Conservation (phyloP, 37 sponge, comb jelly and placozoan species). For the Agelas oroides region DNA sequence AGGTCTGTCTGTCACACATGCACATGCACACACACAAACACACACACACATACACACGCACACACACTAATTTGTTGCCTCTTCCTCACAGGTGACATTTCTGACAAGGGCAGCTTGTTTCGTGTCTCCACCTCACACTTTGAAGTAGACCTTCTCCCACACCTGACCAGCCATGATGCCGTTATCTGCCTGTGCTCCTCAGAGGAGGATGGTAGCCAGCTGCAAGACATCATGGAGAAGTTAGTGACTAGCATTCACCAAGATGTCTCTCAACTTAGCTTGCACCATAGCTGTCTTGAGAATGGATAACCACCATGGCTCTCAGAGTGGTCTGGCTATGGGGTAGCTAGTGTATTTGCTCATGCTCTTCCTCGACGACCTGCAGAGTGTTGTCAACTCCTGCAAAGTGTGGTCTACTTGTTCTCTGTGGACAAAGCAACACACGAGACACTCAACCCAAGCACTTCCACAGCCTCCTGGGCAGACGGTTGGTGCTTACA, state of each 20-base stretch:
- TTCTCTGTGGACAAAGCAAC: not conserved
- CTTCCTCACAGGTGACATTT: slow-evolving; percentile 35
- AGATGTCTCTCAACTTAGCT: too few relatives aligned
- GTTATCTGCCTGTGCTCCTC: slow-evolving; percentile 10
- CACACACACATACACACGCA: too few relatives aligned
- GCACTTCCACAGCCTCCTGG: not conserved
- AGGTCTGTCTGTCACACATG: slow-evolving; percentile 43
- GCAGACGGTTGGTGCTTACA: not conserved
- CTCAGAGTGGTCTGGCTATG: not conserved
- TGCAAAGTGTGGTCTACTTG: slow-evolving; percentile 8
- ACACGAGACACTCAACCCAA: too few relatives aligned
- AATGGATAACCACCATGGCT: too few relatives aligned
- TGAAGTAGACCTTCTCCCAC: slow-evolving; percentile 46
- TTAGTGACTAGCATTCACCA: not conserved
- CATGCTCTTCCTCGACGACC: not conserved
- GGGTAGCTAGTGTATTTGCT: not conserved
- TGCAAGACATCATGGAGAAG: slow-evolving; percentile 18
- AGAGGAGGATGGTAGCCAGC: not conserved
- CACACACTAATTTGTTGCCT: not conserved
- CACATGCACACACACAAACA: not conserved
- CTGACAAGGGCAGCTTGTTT: slow-evolving; percentile 16
- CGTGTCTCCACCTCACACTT: slow-evolving; percentile 62
- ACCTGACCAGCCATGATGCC: slow-evolving; percentile 49
- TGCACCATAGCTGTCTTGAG: too few relatives aligned
- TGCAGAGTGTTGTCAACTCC: not conserved